Evolutionary conservation across 1,140 invertebrate genomes (phyloP).

Genomic region (Cyclina sinensis): DNA sequence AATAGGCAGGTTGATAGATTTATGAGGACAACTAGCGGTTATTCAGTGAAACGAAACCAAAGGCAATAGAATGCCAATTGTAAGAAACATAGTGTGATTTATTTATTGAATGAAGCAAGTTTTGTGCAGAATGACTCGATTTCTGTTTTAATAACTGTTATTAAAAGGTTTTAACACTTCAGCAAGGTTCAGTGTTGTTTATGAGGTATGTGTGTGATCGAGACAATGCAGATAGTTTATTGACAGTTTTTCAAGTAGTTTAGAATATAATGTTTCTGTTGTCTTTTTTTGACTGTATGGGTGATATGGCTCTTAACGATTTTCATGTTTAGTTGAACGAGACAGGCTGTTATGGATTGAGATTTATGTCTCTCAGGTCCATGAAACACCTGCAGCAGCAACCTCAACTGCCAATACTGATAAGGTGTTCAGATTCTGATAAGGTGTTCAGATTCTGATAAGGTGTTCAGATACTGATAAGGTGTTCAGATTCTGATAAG

Average conservation of each 20-base stretch:
- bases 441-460: too few species aligned
- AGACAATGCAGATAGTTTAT: background rate
- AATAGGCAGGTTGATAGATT: constrained; percentile 16
- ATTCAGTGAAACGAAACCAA: constrained; percentile 5
- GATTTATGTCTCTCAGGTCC: background rate
- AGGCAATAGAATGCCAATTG: background rate
- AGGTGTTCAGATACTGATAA: too few species aligned
- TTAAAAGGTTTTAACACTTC: constrained; percentile 32
- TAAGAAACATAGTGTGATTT: background rate
- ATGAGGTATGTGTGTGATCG: constrained; percentile 12
- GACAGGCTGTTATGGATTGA: background rate
- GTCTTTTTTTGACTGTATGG: background rate
- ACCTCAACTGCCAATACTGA: too few species aligned
- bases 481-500: too few species aligned
- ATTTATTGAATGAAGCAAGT: background rate
- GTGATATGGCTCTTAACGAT: background rate
- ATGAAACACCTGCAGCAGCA: constrained; percentile 1
- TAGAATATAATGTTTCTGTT: background rate
- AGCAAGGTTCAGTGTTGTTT: background rate
- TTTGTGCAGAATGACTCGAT: constrained; percentile 29
- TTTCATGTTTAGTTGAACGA: background rate
- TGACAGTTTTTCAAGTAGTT: background rate
- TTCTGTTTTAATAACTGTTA: constrained; percentile 13
- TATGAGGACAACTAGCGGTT: constrained; percentile 29
- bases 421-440: too few species aligned